These are phyloP conservation scores for Trichogramma dendrolimi DNA, from an alignment of 2,888 invertebrate genomes.

Conservation along the genomic window DNA sequence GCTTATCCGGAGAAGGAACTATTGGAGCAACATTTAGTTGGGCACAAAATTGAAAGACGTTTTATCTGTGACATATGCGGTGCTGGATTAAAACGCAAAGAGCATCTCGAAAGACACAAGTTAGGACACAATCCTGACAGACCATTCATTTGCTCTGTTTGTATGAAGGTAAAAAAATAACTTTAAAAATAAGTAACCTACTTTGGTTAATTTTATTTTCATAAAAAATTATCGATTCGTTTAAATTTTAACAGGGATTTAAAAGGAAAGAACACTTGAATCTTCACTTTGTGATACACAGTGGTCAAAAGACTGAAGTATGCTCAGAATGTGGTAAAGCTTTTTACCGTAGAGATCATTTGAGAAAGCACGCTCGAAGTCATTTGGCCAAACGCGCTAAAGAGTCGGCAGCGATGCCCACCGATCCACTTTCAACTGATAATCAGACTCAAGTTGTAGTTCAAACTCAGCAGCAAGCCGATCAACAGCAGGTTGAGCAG, in stretches of 20 bases:
- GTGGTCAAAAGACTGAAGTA: constrained; percentile 81
- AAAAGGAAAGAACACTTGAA: constrained; percentile 86
- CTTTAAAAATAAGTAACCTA: too few relatives aligned
- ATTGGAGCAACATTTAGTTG: constrained; percentile 79
- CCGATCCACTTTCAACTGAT: too few relatives aligned
- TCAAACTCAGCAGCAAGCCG: constrained; percentile 30
- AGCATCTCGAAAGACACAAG: constrained; percentile 81
- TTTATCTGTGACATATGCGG: constrained; percentile 88
- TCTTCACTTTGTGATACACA: constrained; percentile 83
- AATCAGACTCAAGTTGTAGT: constrained; percentile 27
- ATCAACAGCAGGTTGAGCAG: constrained; percentile 35
- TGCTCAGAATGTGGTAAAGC: constrained; percentile 87
- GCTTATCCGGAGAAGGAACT: constrained; percentile 81
- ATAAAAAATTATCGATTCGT: too few relatives aligned
- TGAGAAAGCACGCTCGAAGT: constrained; percentile 79
- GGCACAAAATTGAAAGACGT: constrained; percentile 78
- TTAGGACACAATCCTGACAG: constrained; percentile 85
- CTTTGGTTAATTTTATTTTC: too few relatives aligned
- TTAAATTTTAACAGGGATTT: constrained; percentile 54
- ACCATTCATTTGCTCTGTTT: constrained; percentile 83
- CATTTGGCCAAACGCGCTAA: constrained; percentile 65
- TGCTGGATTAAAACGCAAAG: constrained; percentile 80
- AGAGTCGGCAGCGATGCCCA: constrained; percentile 45
- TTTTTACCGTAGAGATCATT: constrained; percentile 83
- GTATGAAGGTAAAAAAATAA: constrained; percentile 61